Base-by-base conservation (phyloP, 2,113 vertebrate genomes). In the Pogona vitticeps region DNA sequence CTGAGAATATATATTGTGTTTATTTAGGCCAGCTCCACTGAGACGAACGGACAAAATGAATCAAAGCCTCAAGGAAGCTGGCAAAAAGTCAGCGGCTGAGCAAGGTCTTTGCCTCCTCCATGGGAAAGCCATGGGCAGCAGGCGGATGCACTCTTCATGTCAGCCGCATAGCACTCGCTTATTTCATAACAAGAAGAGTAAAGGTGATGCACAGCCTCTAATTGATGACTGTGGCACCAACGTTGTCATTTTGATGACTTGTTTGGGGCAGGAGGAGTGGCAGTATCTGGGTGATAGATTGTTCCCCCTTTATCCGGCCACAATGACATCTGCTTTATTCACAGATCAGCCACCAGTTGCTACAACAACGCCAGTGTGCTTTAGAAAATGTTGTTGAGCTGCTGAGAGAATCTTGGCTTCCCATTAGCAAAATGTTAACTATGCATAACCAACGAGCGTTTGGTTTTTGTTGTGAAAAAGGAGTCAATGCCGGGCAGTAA, bases 281-380 rank as follows among this genome's bases (percentile, higher is more conserved):
- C 92, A 96, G 95, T 94, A 96, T 93, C 85, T 2, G 93, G 94
- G 94, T 97, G 97, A 98, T 97, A 96, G 97, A 98, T 98, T 96
- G 95, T 95, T 96, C 86, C 91, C 92, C 91, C 94, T 94, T 92
- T 86, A 88, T 76, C 28, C 88, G 79, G 89, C 90, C 92, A 96
- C 96, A 95, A 95, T 97, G 97, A 97, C 98, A 98, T 97, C 96
- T 97, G 97, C 96, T 97, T 97, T 97, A 98, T 97, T 97, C 97
- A 98, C 95, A 96, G 95, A 94, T 95, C 95, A 92, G 94, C 95
- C 90, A 95, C 94, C 90, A 95, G 97, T 98, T 97, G 96, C 97
- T 97, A 97, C 96, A 97, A 96, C 97, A 97, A 98, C 96, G 90
- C 86, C 93, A 95, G 92, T 84, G 95, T 91, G 94, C 96, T 93